Evolutionary conservation across 2,797 vertebrate species (phyloP).

Genomic region (Salarias fasciatus): DNA sequence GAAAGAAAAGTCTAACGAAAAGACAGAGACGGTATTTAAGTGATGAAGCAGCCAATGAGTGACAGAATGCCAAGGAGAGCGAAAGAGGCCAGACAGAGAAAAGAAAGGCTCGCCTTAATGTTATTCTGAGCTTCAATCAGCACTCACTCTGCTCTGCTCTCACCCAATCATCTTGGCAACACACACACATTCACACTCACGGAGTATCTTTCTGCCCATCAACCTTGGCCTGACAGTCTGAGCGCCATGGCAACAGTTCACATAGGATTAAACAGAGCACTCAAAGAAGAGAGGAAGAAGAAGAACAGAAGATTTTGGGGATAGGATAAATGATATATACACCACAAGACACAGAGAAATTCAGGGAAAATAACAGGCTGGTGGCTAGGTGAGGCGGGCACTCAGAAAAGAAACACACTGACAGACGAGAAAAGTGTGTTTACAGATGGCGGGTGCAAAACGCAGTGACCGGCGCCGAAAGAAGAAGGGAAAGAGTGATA

Average conservation of each 20-base stretch:
- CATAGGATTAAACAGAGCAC: slow-evolving; percentile 35
- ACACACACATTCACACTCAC: slow-evolving; percentile 6
- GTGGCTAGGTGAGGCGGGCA: slow-evolving; percentile 24
- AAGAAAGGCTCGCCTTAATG: slow-evolving; percentile 62
- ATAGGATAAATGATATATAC: slow-evolving; percentile 12
- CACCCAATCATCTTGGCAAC: slow-evolving; percentile 50
- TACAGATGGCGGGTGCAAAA: slow-evolving; percentile 23
- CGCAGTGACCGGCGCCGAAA: slow-evolving; percentile 12
- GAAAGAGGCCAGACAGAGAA: slow-evolving; percentile 46
- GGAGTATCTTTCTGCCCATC: slow-evolving; percentile 56
- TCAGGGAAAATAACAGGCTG: slow-evolving; percentile 25
- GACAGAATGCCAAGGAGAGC: slow-evolving; percentile 52
- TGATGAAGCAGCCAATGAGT: slow-evolving; percentile 57
- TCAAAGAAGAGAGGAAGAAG: not conserved
- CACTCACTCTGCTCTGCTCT: slow-evolving; percentile 45
- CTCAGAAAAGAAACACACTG: slow-evolving; percentile 27
- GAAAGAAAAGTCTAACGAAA: slow-evolving; percentile 18
- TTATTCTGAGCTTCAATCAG: slow-evolving; percentile 68
- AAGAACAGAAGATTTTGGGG: slow-evolving; percentile 10
- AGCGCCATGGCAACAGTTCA: slow-evolving; percentile 59
- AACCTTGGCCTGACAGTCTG: slow-evolving; percentile 59
- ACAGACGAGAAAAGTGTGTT: slow-evolving; percentile 12
- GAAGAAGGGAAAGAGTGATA: slow-evolving; percentile 46
- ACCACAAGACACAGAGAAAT: slow-evolving; percentile 15
- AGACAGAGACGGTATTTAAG: slow-evolving; percentile 37